A percentile compares a stretch with the other conserved stretches of the same genome.
Conservation (phyloP, 2,797 vertebrate species). For the Sebastes iracundus region DNA sequence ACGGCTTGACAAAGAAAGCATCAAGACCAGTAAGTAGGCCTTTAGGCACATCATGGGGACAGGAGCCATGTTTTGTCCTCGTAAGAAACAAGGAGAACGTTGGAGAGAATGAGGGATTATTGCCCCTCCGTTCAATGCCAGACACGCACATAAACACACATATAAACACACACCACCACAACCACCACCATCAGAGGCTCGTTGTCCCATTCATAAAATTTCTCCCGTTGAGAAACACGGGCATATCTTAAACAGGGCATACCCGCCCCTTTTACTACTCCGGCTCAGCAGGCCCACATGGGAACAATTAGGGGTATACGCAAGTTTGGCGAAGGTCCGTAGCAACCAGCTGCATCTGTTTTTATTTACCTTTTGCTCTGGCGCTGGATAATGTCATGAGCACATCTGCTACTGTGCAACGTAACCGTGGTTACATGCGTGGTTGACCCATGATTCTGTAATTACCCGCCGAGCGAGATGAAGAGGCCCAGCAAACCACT, state of each 20-base stretch:
- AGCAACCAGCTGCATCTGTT: conserved; percentile 87
- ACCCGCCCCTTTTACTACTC: conserved; percentile 73
- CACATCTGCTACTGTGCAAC: conserved; percentile 89
- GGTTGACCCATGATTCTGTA: conserved; percentile 87
- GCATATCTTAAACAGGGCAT: conserved; percentile 72
- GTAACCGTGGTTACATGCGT: conserved; percentile 86
- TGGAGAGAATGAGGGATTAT: not conserved
- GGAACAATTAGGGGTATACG: conserved; percentile 81
- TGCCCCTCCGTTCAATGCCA: conserved; percentile 10
- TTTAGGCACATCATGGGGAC: not conserved
- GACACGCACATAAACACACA: conserved; percentile 51
- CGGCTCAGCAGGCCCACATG: conserved; percentile 79
- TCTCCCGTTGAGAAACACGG: conserved; percentile 67
- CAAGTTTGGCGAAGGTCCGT: conserved; percentile 83
- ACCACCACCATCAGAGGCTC: conserved; percentile 53
- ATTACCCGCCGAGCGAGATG: conserved; percentile 85
- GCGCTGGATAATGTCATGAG: conserved; percentile 81
- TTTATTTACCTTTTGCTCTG: conserved; percentile 86
- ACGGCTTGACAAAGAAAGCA: conserved; percentile 35
- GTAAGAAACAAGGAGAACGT: not conserved
- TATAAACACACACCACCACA: conserved; percentile 59
- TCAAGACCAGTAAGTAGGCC: not conserved
- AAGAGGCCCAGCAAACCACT: conserved; percentile 82
- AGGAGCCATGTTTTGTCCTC: not conserved
- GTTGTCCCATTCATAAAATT: conserved; percentile 82